Base-by-base conservation (phyloP, 2,797 vertebrate genomes). In the Gymnocypris eckloni region DNA sequence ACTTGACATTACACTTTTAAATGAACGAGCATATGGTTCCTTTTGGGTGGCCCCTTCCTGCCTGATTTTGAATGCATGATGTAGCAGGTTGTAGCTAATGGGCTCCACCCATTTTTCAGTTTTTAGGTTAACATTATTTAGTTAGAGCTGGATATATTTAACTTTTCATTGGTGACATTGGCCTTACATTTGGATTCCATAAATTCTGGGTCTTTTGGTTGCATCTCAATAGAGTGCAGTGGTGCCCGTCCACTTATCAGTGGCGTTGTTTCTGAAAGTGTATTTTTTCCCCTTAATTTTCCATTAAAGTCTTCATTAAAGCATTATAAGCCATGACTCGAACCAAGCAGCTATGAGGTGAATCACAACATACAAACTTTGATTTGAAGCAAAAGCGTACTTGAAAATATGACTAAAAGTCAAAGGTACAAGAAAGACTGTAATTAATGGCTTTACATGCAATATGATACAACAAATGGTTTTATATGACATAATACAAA, bases 11-110 rank as follows among this genome's bases (percentile, higher is more conserved):
- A 70, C 22, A 72, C 50, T 48, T 50, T 71, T 56, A 45, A 70
- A 73, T 52, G 45, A 64, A 83, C 22, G n/a, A 18, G 39, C 43
- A n/a, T 37, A 43, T 39, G 37, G 54, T 18, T 37, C 56, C 76
- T 10, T 79, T 33, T 83, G 82, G 75, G 67, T 83, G 71, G 22
- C 41, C 56, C 61, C 37, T 85, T 85, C 45, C 11, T 70, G 59
- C 79, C 12, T 82, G 66, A 83, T 85, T 43, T 10, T 54, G 77
- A 41, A 75, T 76, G n/a, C 56, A 50, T 48, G 9, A 67, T 75
- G 2, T 52, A 39, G 64, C 61, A 81, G 59, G 79, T 66, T 87
- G 10, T 67, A 59, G 33, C 39, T 81, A 8, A 78, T 45, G 12
- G 75, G 45, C 64, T 79, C 10, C 33, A 56, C 64, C n/a, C 37